Evolutionary conservation across 35 echinoderm and acorn worm species (phyloP).

Genomic region (Hemicentrotus pulcherrimus): DNA sequence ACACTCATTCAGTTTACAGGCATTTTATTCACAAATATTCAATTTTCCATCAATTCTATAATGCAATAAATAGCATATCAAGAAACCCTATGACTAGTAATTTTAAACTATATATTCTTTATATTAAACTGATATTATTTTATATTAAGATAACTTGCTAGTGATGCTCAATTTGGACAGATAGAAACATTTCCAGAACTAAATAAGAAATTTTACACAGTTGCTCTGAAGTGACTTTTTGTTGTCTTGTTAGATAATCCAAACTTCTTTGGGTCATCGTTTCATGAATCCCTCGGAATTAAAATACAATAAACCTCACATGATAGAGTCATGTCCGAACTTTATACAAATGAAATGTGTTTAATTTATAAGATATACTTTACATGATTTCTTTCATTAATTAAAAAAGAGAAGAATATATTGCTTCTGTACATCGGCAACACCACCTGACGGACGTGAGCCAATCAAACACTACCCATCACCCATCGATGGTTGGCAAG

Average conservation of each 20-base stretch:
- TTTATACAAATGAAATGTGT: too few species aligned
- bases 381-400: not conserved
- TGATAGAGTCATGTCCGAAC: too few species aligned
- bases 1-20: not conserved
- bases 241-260: too few species aligned
- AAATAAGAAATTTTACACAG: not conserved
- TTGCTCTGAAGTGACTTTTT: not conserved
- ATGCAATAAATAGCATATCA: not conserved
- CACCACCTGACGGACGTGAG: not conserved
- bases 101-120: too few species aligned
- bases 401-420: not conserved
- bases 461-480: slow-evolving; percentile 82
- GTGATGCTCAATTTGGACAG: too few species aligned
- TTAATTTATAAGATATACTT: too few species aligned
- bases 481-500: slow-evolving; percentile 99
- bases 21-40: not conserved
- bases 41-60: not conserved
- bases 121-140: not conserved
- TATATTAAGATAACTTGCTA: not conserved
- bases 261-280: too few species aligned
- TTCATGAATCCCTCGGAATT: too few species aligned
- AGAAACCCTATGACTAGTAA: too few species aligned
- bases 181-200: not conserved
- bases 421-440: not conserved
- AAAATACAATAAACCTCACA: too few species aligned